Evolutionary conservation across 2,797 vertebrate genomes (phyloP).

Genomic region (Phalanger gymnotis): DNA sequence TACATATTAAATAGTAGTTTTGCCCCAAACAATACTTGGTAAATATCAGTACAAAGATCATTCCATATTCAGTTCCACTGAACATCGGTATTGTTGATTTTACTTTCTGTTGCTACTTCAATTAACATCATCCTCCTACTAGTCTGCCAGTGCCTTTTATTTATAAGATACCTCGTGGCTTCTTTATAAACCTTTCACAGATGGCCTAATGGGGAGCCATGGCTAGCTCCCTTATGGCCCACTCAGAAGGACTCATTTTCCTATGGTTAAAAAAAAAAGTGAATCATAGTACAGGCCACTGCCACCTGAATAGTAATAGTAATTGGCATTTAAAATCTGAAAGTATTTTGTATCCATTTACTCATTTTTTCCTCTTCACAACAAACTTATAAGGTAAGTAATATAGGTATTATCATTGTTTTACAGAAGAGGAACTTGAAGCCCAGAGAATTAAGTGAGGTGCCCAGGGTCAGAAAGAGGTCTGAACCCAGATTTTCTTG

Average conservation of each 20-base stretch:
- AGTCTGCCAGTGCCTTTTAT: too few species aligned
- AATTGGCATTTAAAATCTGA: not conserved
- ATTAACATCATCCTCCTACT: too few species aligned
- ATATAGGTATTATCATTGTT: not conserved
- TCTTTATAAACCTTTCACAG: too few species aligned
- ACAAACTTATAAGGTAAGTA: not conserved
- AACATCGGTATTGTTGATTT: not conserved
- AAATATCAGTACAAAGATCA: not conserved
- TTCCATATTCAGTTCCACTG: slow-evolving; percentile 16
- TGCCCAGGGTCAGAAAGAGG: too few species aligned
- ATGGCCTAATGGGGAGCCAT: not conserved
- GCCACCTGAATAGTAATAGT: too few species aligned
- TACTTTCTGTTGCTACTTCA: not conserved
- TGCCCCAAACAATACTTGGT: slow-evolving; percentile 11
- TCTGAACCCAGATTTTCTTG: not conserved
- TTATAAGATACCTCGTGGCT: too few species aligned
- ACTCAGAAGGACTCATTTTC: not conserved
- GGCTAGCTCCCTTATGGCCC: not conserved
- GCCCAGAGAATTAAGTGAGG: not conserved
- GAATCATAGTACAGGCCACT: not conserved
- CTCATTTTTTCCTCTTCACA: not conserved
- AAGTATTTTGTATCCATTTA: not conserved
- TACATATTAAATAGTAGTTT: not conserved
- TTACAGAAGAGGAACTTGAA: not conserved
- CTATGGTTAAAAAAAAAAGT: not conserved